phyloP scores from a whole-genome alignment of 2,888 invertebrate species.

The Acrocera orbiculus region DNA sequence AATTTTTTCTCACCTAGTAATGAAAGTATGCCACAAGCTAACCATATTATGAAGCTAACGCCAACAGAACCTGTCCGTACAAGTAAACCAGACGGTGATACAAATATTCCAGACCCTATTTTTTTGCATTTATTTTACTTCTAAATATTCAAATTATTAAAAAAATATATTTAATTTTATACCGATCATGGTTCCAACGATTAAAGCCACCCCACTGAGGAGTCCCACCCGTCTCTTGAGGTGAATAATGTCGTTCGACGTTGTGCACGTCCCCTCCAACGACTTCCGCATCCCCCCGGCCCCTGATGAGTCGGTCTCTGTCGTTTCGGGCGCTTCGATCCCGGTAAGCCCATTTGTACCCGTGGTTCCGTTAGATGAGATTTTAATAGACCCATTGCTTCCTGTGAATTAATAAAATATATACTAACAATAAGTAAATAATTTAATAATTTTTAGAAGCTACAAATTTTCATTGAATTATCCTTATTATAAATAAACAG shows the following conservation, averaged over 20 bases:
- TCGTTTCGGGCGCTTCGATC: constrained; percentile 33
- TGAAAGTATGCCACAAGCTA: constrained; percentile 80
- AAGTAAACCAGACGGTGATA: constrained; percentile 89
- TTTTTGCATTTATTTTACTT: too few relatives aligned
- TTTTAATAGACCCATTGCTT: constrained; percentile 34
- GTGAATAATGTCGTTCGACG: constrained; percentile 93
- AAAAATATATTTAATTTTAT: constrained; percentile 18
- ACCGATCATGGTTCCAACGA: constrained; percentile 98
- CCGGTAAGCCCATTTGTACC: constrained; percentile 32
- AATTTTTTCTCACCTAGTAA: constrained; percentile 52
- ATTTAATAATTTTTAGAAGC: too few relatives aligned
- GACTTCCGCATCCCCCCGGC: constrained; percentile 34
- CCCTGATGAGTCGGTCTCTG: constrained; percentile 35
- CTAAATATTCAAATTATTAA: neutral
- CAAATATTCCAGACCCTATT: constrained; percentile 92
- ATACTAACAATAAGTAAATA: constrained; percentile 6
- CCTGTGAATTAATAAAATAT: constrained; percentile 16
- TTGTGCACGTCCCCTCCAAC: constrained; percentile 84
- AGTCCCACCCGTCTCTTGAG: constrained; percentile 99
- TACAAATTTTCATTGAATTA: too few relatives aligned
- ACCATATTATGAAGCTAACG: constrained; percentile 88
- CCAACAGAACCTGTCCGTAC: constrained; percentile 85
- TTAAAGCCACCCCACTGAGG: constrained; percentile 97
- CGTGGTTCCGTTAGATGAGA: constrained; percentile 31
- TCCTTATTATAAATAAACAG: too few relatives aligned